Base-by-base conservation (phyloP, 2,888 invertebrate genomes). In the Scaeva pyrastri region DNA sequence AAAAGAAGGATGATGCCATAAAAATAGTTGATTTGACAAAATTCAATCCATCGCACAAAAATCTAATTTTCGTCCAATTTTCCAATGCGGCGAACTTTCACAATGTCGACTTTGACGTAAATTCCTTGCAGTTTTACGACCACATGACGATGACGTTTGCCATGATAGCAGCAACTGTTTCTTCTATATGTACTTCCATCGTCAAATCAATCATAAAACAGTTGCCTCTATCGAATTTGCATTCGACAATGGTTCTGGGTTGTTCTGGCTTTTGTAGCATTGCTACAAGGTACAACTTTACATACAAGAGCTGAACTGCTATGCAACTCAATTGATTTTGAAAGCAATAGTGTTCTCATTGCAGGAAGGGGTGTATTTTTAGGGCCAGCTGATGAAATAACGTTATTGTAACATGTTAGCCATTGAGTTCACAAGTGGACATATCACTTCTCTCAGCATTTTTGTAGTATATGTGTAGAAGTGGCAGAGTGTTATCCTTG, bases 161-260 rank as follows among this genome's bases (percentile, higher is more conserved):
- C 39, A 39, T 39, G 12, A 10, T 43, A 48, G 36, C 60, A 50
- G 60, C 56, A 60, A 77, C 74, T 70, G 56, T 66, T 81, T 71
- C 48, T 58, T 66, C 66, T 52, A 41, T 31, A 21, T 52, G 21
- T 31, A 21, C 2, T 14, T 66, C 70, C 68, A 62, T 73, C 60
- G 62, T 50, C 45, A 19, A 72, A 76, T 80, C 80, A 81, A 81
- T 80, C 76, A 81, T 56, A 85, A 73, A 85, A 68, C 68, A 85
- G 72, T 73, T 75, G 56, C 39, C 39, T 74, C 31, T 60, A 66
- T 48, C 36, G 52, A 72, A 80, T 85, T 85, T 72, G 41, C 85
- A 81, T 81, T 62, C 52, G 71, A 52, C 43, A 71, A 50, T 55
- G 62, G 62, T 45, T 41, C 8, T 55, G n/a, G 68, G 73, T 62